Conservation (phyloP, 2,113 vertebrate species). For the Sceloporus undulatus region DNA sequence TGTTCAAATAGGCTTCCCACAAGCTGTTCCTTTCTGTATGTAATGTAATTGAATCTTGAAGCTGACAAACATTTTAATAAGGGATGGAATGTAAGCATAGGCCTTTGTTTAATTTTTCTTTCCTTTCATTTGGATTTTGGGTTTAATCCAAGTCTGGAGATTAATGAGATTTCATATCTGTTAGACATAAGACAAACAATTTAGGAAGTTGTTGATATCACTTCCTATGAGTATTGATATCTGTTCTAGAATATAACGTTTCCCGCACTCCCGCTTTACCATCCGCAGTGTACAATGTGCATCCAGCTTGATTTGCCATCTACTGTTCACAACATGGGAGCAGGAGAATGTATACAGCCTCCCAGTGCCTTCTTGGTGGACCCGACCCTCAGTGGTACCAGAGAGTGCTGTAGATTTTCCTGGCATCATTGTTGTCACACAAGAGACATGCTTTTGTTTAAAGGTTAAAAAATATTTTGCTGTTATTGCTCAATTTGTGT, state of each 20-base stretch:
- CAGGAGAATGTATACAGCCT: too few relatives aligned
- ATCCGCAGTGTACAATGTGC: too few relatives aligned
- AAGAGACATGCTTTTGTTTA: too few relatives aligned
- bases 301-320: neutral
- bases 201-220: neutral
- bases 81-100: constrained; percentile 14
- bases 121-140: constrained; percentile 5
- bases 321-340: neutral
- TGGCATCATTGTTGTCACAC: too few relatives aligned
- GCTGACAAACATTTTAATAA: neutral
- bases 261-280: neutral
- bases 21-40: accelerated
- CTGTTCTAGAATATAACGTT: neutral
- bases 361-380: too few relatives aligned
- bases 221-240: neutral
- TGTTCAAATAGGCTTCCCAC: neutral
- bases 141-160: neutral
- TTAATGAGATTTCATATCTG: neutral
- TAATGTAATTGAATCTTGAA: constrained; percentile 26
- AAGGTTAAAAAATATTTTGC: too few relatives aligned
- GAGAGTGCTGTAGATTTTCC: too few relatives aligned
- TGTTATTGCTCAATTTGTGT: too few relatives aligned
- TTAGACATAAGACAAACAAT: neutral
- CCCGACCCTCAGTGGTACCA: too few relatives aligned
- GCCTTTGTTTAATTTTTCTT: neutral